A percentile compares a stretch with the other conserved stretches of the same genome.
Evolutionary conservation across 2,888 invertebrate species (phyloP).

Genomic region (Sphaerophoria rueppellii): DNA sequence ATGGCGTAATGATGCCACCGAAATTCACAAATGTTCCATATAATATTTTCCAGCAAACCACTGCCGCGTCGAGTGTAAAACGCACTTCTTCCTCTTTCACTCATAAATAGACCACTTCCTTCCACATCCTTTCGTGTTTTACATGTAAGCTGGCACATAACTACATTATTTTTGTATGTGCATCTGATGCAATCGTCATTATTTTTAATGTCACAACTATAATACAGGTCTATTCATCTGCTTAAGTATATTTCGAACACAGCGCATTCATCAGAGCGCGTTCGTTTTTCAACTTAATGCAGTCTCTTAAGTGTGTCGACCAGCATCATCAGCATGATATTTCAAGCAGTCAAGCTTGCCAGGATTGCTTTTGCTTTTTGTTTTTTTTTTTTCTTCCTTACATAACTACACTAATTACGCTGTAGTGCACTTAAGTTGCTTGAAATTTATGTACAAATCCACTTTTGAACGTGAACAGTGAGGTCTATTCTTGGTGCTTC

Average conservation of each 20-base stretch:
- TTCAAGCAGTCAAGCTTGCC: constrained; percentile 32
- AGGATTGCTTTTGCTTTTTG: constrained; percentile 21
- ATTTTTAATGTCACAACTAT: constrained; percentile 49
- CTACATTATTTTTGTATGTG: background rate
- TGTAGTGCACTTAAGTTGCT: constrained; percentile 64
- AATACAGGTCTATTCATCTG: constrained; percentile 62
- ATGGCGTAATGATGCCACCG: constrained; percentile 22
- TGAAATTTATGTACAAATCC: constrained; percentile 60
- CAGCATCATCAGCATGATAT: constrained; percentile 26
- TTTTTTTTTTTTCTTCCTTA: constrained; percentile 16
- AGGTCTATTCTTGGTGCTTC: background rate
- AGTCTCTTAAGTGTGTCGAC: constrained; percentile 43
- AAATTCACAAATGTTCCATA: constrained; percentile 25
- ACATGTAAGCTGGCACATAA: too few relatives aligned
- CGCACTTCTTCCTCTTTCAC: constrained; percentile 7
- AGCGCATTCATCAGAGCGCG: constrained; percentile 32
- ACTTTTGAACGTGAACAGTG: constrained; percentile 36
- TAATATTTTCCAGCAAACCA: background rate
- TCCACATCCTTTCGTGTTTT: constrained; percentile 14
- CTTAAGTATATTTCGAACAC: constrained; percentile 55
- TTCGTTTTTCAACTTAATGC: constrained; percentile 47
- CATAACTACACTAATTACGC: constrained; percentile 70
- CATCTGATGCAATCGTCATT: constrained; percentile 58
- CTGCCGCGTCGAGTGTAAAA: constrained; percentile 4
- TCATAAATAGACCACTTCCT: constrained; percentile 27